Evolutionary conservation across 2,113 vertebrate genomes (phyloP), one percentile per base, ranked within the genome.

Genomic region (Oncorhynchus kisutch): DNA sequence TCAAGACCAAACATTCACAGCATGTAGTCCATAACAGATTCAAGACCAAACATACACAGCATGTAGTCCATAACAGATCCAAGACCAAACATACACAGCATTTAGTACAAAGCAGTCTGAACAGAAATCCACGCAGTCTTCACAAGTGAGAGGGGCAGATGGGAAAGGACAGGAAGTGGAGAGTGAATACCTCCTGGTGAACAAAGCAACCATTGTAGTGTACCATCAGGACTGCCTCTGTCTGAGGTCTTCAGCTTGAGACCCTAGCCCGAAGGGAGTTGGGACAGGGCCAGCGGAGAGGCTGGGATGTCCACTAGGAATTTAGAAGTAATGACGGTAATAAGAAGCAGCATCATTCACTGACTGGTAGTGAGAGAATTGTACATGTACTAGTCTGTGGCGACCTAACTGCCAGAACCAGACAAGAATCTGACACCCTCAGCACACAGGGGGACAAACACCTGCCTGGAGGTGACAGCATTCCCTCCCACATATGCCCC

Each of bases 181-280:
- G 51, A 18, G 69, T 70, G 74, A 81, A 14, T 18, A 71, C 73
- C 82, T 85, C 72, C 72, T 49, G 31, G 25, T 71, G 79, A 39
- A 87, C 76, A 89, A 86, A 85, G 85, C 76, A 67, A 29, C 57
- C 60, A 70, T 87, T 84, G 82, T 82, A 70, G 66, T 3, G 2
- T 20, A 24, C 0, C 60, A 75, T 62, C 73, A 72, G 59, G 51
- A 75, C 48, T 49, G 78, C 67, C 20, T 78, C 57, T 6, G 49
- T 67, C 75, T 54, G 67, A 65, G 66, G 66, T 78, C 68, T 67
- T 75, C 57, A 78, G n/a, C 39, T 67, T 81, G 72, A 69, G 57
- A 74, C 72, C 73, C 6, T 25, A 49, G 74, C 54, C 77, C 12
- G 67, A 81, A 9, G 78, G 77, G 4, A 75, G 54, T 70, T 71